Evolutionary conservation across 2,113 vertebrate species (phyloP), one percentile per base, ranked within the genome.

Genomic region (Siniperca knerii): DNA sequence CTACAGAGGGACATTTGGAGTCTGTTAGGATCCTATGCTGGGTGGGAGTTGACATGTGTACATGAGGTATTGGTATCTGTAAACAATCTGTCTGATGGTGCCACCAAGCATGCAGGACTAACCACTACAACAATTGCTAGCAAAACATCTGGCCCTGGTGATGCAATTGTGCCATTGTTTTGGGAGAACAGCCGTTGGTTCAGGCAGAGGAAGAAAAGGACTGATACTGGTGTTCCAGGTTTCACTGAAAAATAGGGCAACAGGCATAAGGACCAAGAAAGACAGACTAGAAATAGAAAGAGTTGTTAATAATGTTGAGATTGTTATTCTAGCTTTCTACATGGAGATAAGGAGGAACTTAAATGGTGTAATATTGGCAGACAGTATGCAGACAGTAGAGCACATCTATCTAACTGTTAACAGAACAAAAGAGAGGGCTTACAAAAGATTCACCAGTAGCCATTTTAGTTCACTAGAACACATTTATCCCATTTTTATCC

Each of bases 191-290:
- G 25, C 33, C 13, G 13, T 16, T 46, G 66, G 75, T 79, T 87
- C 29, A 54, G 23, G 8, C 48, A 65, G 5, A 46, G 6, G 48
- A 62, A 64, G 48, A 83, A 37, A 81, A 13, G 23, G 23, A 71
- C 44, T 29, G 50, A 79, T 54, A 77, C 40, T 57, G 33, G 54
- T 73, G 50, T 54, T 83, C 75, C 62, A 77, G 84, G 60, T 79
- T 85, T 81, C 60, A 77, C 68, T 42, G 57, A 60, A 70, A 85
- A 79, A 78, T 82, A 85, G 79, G 75, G 76, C 77, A 83, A 72
- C 65, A 78, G 73, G 69, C 79, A 76, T 35, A 42, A 68, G 68
- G 76, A 29, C 87, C 81, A 67, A 77, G 62, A 89, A 83, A 88
- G 69, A 81, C n/a, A 48, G 61, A 85, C 62, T 73, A 67, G 46